Conservation (phyloP, 2,888 invertebrate genomes). For the Protula sp. region DNA sequence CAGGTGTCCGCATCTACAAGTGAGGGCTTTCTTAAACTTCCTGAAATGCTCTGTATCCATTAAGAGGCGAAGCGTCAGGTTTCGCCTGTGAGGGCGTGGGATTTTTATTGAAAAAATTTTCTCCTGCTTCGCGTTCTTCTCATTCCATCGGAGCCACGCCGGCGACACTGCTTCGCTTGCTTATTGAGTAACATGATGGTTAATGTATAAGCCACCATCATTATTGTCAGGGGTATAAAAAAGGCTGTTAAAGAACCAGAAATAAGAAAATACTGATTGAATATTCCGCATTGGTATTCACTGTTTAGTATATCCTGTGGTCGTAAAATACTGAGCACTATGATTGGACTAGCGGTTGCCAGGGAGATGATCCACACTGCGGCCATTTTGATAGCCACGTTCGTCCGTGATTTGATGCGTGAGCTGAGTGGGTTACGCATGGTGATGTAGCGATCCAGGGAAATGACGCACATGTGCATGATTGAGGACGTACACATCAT, state of each 20-base stretch:
- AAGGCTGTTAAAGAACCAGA: conserved; percentile 93
- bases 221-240: conserved; percentile 89
- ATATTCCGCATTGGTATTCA: conserved; percentile 55
- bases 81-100: too few species aligned
- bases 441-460: conserved; percentile 71
- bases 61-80: too few species aligned
- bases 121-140: too few species aligned
- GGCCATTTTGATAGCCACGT: conserved; percentile 70
- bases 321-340: conserved; percentile 55
- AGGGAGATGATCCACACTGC: conserved; percentile 87
- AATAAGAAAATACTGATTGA: conserved; percentile 59
- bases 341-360: conserved; percentile 55
- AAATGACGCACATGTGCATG: conserved; percentile 60
- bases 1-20: too few species aligned
- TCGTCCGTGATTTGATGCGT: conserved; percentile 45
- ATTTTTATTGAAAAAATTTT: too few species aligned
- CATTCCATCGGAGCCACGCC: too few species aligned
- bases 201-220: conserved; percentile 89
- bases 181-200: conserved; percentile 81
- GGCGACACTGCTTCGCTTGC: too few species aligned
- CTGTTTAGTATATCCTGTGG: too few species aligned
- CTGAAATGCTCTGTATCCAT: too few species aligned
- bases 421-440: conserved; percentile 70
- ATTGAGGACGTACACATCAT: conserved; percentile 59
- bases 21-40: too few species aligned